Evolutionary conservation across 1,140 invertebrate genomes (phyloP).

Genomic region (Apis laboriosa): DNA sequence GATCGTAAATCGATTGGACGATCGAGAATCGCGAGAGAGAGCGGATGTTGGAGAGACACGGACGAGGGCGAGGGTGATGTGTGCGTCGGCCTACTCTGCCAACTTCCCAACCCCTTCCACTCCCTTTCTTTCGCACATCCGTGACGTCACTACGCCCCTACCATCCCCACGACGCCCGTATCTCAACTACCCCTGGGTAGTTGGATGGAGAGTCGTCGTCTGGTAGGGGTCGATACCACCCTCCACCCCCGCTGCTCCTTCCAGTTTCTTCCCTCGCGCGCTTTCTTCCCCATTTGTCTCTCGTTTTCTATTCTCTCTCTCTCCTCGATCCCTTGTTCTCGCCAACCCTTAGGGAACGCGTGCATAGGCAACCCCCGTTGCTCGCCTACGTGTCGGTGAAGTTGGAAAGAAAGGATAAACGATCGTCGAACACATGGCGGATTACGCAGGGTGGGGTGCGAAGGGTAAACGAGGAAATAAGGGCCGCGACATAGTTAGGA

Average conservation of each 20-base stretch:
- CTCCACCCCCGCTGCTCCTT: no score
- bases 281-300: constrained; percentile 34
- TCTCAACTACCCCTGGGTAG: neutral
- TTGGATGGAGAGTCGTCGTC: constrained; percentile 60
- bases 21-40: constrained; percentile 38
- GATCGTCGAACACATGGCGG: neutral
- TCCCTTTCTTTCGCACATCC: constrained; percentile 60
- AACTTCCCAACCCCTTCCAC: constrained; percentile 46
- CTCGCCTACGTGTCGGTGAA: constrained; percentile 10
- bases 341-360: neutral
- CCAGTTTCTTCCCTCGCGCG: neutral
- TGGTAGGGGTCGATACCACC: constrained; percentile 74
- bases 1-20: constrained; percentile 36
- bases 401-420: neutral
- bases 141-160: constrained; percentile 62
- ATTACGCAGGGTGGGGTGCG: no score
- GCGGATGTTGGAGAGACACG: constrained; percentile 20
- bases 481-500: neutral
- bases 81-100: constrained; percentile 53
- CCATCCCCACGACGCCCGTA: constrained; percentile 13
- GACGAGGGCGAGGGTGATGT: constrained; percentile 12
- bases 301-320: neutral
- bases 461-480: constrained; percentile 3
- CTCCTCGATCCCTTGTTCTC: neutral
- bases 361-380: constrained; percentile 17